Base-by-base conservation (phyloP, 2,888 invertebrate genomes). In the Plagodis dolabraria region DNA sequence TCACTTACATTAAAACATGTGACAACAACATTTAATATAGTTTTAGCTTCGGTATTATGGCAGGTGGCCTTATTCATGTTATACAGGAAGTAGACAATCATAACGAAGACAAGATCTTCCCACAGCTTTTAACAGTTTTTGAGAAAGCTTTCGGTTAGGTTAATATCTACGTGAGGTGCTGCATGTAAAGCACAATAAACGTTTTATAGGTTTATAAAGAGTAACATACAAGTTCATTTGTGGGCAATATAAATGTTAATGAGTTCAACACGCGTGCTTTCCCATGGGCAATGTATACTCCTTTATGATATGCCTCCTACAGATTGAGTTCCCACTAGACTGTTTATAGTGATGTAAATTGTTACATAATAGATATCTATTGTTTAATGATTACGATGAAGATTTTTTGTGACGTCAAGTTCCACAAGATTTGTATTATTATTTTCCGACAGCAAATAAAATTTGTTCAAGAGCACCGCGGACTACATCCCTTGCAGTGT, bases 281-380 rank as follows among this genome's bases (percentile, higher is more conserved):
- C 83, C 71, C 80, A 80, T 70, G 70, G 64, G 75, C 74, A 76
- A 76, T 71, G 71, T 63, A 66, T 64, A 58, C 69, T 67, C 65
- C 64, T 62, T 73, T 69, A 68, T 61, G 42, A 42, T 54, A 64
- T 54, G 35, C 52, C 48, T 55, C 47, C 33, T 36, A 8, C 8
- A 22, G 22, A 5, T 5, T 36, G 36, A 47, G 57, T 77, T 77
- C 75, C 68, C 74, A 76, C 64, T 67, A 58, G 59, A 71, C 67
- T 56, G 64, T 57, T 66, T 56, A 63, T 38, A 50, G 52, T 61
- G 51, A 51, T 63, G 57, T 62, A 66, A 57, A 57, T 59, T 36
- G 36, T 36, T 7, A 36, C 57, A 43, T 33, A 42, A 52, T 58
- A 55, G 46, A 59, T 64, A 60, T 67, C 58, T 70, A 67, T 67